Base-by-base conservation (phyloP, 2,888 invertebrate genomes). In the Caenorhabditis uteleia region DNA sequence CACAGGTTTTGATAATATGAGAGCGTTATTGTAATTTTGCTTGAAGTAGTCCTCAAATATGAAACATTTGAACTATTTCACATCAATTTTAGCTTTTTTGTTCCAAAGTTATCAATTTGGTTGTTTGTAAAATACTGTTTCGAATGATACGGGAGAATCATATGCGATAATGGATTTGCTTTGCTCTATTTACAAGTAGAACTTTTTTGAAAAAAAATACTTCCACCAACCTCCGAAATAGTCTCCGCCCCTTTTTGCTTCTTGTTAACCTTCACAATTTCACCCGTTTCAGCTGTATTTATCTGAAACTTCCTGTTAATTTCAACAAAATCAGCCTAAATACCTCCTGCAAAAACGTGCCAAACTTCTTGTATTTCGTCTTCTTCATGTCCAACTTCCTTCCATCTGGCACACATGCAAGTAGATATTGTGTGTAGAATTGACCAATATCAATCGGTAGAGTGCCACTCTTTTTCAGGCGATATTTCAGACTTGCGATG, bases 311-410 rank as follows among this genome's bases (percentile, higher is more conserved):
- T 6, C 5, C 6, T 8, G 8, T 25, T 20, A 21, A 42, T 18
- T 7, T 8, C 16, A 25, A 20, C 7, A 42, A 42, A 7, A 10
- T 36, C 36, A 36, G 16, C 6, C 14, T 27, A 33, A 31, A 12
- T 16, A 77, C 57, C 44, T 76, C 66, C 18, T 72, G 70, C 25
- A 79, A 42, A 56, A 81, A 81, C 0, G 60, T 74, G 45, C 68
- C 70, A 47, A 81, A 81, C 59, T 81, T 81, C 53, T 81, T 79
- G 68, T 66, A 78, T 42, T 71, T 72, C 2, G 80, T 81, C 55
- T 78, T 81, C 53, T 81, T 81, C 67, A 81, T 74, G 36, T 81
- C 80, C 44, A 81, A 46, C 29, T 61, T 53, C 2, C 61, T 51
- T 20, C 71, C 73, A 8, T 67, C 66, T 3, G 81, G 81, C 7